Conservation (phyloP, 2,113 vertebrate species). For the Sinocyclocheilus grahami region DNA sequence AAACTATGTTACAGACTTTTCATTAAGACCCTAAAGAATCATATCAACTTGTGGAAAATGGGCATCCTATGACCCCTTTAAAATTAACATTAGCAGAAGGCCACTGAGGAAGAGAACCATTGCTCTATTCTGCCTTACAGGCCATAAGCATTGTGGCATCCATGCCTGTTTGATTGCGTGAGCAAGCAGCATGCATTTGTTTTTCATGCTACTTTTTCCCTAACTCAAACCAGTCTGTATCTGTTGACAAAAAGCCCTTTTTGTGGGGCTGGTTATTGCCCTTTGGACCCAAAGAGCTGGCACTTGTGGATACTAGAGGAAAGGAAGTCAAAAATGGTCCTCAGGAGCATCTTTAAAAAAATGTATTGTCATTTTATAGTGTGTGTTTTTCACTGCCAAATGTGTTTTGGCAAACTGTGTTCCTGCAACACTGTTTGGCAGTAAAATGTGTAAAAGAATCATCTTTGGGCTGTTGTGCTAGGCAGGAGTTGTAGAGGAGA, state of each 20-base stretch:
- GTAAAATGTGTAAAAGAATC: conserved; percentile 67
- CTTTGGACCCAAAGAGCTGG: conserved; percentile 57
- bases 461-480: conserved; percentile 56
- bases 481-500: conserved; percentile 52
- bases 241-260: conserved; percentile 48
- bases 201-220: conserved; percentile 67
- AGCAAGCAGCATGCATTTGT: conserved; percentile 64
- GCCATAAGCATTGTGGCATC: conserved; percentile 57
- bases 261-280: conserved; percentile 65
- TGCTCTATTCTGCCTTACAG: conserved; percentile 36
- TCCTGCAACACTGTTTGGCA: conserved; percentile 64
- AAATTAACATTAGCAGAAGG: background rate
- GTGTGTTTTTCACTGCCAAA: conserved; percentile 57
- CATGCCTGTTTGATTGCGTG: conserved; percentile 59
- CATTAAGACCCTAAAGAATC: too few relatives aligned
- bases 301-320: conserved; percentile 73
- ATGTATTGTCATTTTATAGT: conserved; percentile 73
- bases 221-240: conserved; percentile 73
- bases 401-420: conserved; percentile 68
- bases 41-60: too few relatives aligned
- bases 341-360: conserved; percentile 72
- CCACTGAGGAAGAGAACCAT: conserved; percentile 1
- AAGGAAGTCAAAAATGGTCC: conserved; percentile 70
- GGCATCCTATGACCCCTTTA: too few relatives aligned
- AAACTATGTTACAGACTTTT: too few relatives aligned